Base-by-base conservation (phyloP, 2,113 vertebrate genomes). In the Tachuris rubrigastra region DNA sequence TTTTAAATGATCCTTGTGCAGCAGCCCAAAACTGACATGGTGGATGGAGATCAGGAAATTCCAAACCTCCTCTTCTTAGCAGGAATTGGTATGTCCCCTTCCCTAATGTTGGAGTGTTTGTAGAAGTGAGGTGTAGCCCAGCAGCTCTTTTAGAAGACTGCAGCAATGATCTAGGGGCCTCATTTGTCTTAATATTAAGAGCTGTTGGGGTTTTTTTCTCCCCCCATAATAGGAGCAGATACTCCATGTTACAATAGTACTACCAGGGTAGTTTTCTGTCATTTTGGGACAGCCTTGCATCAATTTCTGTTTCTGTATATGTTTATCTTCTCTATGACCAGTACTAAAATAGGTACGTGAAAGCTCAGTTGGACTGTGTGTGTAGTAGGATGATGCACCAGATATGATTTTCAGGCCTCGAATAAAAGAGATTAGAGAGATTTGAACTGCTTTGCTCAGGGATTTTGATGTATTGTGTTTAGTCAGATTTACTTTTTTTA, bases 391-490 rank as follows among this genome's bases (percentile, higher is more conserved):
- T 87, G 53, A 59, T 83, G n/a, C 5, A 44, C 12, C 15, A 75
- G 67, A 41, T 89, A 42, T 0, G 4, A 31, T 77, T 96, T 93
- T 86, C 42, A 59, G 72, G 33, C 75, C 39, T 71, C 35, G 35
- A 67, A 12, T 96, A 78, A 96, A 90, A 90, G 46, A 74, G 53
- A 85, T 93, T 71, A 80, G 37, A 85, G 83, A 65, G 62, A 71
- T 93, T 46, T 74, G 81, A 93, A 72, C 63, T 63, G 18, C 89
- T 91, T 83, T 88, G 42, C 62, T 71, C 24, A 47, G 59, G 63
- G 74, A 62, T 65, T 91, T 83, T 52, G 41, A 35, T 83, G 21
- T 60, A 24, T 49, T 87, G 15, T 85, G 33, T 85, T 87, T 58
- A 89, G 91, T 77, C 81, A 88, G 62, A 80, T 90, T 55, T 44